A percentile compares a stretch with the other conserved stretches of the same genome.
Conservation (phyloP, 1,140 invertebrate species). For the Spodoptera frugiperda region DNA sequence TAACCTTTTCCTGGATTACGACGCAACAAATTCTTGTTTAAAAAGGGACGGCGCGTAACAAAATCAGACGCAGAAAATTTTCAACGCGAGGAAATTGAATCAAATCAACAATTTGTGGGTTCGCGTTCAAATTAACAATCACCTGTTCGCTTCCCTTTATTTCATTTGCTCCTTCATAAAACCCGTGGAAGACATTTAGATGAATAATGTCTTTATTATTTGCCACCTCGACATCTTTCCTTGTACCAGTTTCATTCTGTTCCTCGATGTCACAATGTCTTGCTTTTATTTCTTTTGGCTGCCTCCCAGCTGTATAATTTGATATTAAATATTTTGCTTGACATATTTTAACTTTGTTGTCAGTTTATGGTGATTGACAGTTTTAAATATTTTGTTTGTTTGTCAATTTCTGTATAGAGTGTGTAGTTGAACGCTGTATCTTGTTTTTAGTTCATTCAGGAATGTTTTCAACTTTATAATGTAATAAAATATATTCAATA, state of each 20-base stretch:
- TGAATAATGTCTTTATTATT: conserved; percentile 37
- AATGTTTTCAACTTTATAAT: too few species aligned
- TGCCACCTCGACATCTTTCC: not conserved
- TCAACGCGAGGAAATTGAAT: conserved; percentile 2
- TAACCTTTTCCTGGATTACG: not conserved
- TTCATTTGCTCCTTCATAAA: not conserved
- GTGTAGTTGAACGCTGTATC: too few species aligned
- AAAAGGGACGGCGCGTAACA: not conserved
- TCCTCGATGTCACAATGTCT: conserved; percentile 12
- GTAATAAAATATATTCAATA: too few species aligned
- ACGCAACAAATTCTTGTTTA: not conserved
- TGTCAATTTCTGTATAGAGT: too few species aligned
- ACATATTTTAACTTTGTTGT: too few species aligned
- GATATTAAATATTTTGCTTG: too few species aligned
- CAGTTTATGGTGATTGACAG: too few species aligned
- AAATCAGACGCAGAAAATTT: not conserved
- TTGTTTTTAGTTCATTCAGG: too few species aligned
- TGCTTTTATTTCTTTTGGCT: not conserved
- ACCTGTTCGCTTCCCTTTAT: conserved; percentile 1
- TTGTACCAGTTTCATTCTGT: conserved; percentile 14
- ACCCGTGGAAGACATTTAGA: not conserved
- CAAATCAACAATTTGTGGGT: conserved; percentile 18
- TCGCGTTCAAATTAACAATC: conserved; percentile 5
- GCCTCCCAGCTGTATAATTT: too few species aligned
- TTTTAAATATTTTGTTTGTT: too few species aligned